Conservation (phyloP, 1,140 invertebrate genomes). For the Akabosia matsudoensis region DNA sequence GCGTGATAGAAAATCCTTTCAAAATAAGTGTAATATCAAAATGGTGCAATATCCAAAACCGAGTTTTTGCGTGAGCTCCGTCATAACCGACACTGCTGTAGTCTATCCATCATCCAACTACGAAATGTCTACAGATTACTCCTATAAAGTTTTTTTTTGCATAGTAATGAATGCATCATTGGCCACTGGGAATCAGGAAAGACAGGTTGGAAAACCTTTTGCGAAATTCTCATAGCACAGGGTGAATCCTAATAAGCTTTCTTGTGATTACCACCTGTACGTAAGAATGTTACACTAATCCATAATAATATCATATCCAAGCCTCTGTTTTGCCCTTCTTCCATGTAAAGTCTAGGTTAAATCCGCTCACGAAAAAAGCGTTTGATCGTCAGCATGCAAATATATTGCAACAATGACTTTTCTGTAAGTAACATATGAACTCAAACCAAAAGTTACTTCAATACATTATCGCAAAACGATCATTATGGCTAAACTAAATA, state of each 20-base stretch:
- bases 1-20: too few species aligned
- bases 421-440: too few species aligned
- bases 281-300: not conserved
- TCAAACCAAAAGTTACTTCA: too few species aligned
- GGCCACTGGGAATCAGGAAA: constrained; percentile 21
- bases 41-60: not conserved
- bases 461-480: too few species aligned
- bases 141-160: too few species aligned
- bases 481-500: too few species aligned
- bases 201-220: constrained; percentile 18
- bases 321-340: too few species aligned
- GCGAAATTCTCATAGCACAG: constrained; percentile 16
- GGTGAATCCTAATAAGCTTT: constrained; percentile 12
- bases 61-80: not conserved
- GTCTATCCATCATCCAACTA: not conserved
- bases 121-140: too few species aligned
- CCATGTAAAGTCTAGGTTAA: constrained; percentile 6
- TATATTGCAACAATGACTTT: too few species aligned
- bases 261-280: not conserved
- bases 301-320: not conserved
- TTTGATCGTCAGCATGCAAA: too few species aligned
- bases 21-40: too few species aligned
- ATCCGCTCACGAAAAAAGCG: not conserved
- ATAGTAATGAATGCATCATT: constrained; percentile 1
- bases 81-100: too few species aligned